Evolutionary conservation across 2,888 invertebrate species (phyloP), one percentile per base, ranked within the genome.

Genomic region (Druceiella hillmani): DNA sequence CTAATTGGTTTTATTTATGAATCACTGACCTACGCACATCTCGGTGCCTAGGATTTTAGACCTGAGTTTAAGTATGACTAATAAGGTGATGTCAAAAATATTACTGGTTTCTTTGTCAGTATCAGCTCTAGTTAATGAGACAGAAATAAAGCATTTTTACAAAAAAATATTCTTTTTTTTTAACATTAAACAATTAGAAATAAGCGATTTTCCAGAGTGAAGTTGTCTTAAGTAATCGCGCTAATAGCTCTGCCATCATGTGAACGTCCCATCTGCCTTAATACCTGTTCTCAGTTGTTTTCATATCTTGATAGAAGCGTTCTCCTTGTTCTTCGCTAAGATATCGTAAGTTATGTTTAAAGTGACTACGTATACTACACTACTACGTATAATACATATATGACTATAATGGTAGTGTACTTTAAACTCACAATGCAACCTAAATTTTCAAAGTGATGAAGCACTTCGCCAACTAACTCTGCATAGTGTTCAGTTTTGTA

Each of bases 401-500:
- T 20, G 22, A 20, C 22, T 20, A 20, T 7, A 20, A n/a, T 7
- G 22, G 22, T 20, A 20, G 22, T 20, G 22, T n/a, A 20, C 22
- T 20, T 20, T 20, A 20, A 7, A n/a, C 22, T 20, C n/a, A 7
- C 6, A 20, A 7, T 20, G 9, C 22, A 20, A n/a, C 22, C 22
- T 20, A 20, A 20, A 20, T 20, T 20, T 20, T 20, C n/a, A n/a
- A 20, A 20, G 22, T 20, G 6, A 20, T 20, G 22, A 6, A 20
- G 22, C 22, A 20, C n/a, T 20, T n/a, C n/a, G 6, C n/a, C 22
- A 20, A 20, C 22, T 20, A 20, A 13, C n/a, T n/a, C n/a, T n/a
- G n/a, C n/a, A n/a, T 33, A 33, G 10, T 35, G 24, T 6, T 26
- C 25, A 5, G 25, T 26, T 11, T 14, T 22, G 3, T 25, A 9